A percentile compares a stretch with the other conserved stretches of the same genome.
phyloP scores from a whole-genome alignment of 1,140 invertebrate genomes.

The Saxidomus purpurata region DNA sequence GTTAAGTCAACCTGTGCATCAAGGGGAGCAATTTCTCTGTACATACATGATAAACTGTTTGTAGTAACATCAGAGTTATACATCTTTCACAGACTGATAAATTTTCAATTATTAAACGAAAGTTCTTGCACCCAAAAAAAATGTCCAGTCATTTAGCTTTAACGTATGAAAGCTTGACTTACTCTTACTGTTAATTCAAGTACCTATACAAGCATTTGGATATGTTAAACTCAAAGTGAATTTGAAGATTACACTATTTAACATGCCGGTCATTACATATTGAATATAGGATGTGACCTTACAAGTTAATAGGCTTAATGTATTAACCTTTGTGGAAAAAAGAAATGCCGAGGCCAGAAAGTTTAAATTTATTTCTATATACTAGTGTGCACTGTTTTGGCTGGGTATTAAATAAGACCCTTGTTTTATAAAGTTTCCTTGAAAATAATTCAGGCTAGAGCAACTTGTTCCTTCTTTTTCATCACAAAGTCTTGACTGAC shows the following conservation, averaged over 20 bases:
- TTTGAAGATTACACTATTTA: not conserved
- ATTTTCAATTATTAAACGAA: too few relatives aligned
- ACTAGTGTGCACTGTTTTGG: too few relatives aligned
- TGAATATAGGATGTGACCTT: not conserved
- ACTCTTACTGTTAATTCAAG: too few relatives aligned
- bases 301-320: not conserved
- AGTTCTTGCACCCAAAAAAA: too few relatives aligned
- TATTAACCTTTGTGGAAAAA: not conserved
- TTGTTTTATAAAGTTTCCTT: too few relatives aligned
- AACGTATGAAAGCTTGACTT: too few relatives aligned
- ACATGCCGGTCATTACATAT: not conserved
- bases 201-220: not conserved
- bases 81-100: not conserved
- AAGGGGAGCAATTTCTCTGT: not conserved
- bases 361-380: too few relatives aligned
- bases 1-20: not conserved
- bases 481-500: too few relatives aligned
- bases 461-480: too few relatives aligned
- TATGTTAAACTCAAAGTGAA: not conserved
- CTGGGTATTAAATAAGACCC: too few relatives aligned
- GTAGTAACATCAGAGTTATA: not conserved
- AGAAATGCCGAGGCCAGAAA: not conserved
- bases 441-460: too few relatives aligned
- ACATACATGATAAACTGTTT: not conserved
- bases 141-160: too few relatives aligned